phyloP scores from a whole-genome alignment of 1,140 invertebrate genomes.

The Drosophila ogumai region DNA sequence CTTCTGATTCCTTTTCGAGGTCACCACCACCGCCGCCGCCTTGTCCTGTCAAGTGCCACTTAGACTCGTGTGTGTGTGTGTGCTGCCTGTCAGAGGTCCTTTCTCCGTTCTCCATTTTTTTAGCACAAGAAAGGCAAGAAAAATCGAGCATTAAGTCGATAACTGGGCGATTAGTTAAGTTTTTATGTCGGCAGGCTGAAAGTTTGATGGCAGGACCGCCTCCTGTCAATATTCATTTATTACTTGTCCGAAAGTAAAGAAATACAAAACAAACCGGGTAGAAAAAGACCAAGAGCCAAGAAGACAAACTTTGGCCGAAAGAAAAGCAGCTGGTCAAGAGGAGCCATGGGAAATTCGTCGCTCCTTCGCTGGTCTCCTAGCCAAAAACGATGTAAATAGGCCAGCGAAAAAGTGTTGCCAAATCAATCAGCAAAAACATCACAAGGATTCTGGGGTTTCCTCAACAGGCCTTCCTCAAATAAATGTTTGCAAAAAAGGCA shows the following conservation, averaged over 20 bases:
- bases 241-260: conserved; percentile 57
- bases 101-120: conserved; percentile 38
- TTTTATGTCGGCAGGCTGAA: conserved; percentile 70
- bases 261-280: conserved; percentile 27
- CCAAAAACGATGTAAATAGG: conserved; percentile 15
- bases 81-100: conserved; percentile 63
- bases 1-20: conserved; percentile 58
- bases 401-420: conserved; percentile 4
- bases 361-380: neutral
- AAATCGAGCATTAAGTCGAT: conserved; percentile 78
- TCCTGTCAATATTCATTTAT: conserved; percentile 81
- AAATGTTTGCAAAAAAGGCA: neutral
- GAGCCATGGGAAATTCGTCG: conserved; percentile 10
- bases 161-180: conserved; percentile 80
- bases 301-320: conserved; percentile 28
- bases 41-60: conserved; percentile 72
- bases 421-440: conserved; percentile 40
- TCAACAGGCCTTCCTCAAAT: conserved; percentile 21
- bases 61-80: conserved; percentile 33
- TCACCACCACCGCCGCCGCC: conserved; percentile 41
- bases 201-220: conserved; percentile 40
- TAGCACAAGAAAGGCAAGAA: conserved; percentile 45
- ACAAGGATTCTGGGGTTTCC: conserved; percentile 9
- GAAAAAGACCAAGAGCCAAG: neutral
- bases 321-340: neutral